A percentile compares a stretch with the other conserved stretches of the same genome.
phyloP scores from a whole-genome alignment of 1,140 invertebrate species.

The Bombus affinis region DNA sequence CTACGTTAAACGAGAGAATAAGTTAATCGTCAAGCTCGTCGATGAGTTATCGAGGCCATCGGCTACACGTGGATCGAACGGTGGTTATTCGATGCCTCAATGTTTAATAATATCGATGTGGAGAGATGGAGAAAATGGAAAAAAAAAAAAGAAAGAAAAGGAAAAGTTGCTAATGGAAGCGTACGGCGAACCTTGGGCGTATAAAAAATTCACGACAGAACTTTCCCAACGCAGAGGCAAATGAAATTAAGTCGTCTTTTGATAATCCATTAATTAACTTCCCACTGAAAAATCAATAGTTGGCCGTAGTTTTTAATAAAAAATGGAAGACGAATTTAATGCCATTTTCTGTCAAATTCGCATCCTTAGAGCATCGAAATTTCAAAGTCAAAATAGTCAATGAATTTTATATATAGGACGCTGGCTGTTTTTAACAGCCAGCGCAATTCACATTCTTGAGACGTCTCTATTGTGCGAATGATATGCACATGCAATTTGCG shows the following conservation, averaged over 20 bases:
- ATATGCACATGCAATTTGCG: background rate
- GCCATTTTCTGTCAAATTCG: background rate
- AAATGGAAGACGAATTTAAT: background rate
- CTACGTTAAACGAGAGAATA: background rate
- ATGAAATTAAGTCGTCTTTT: constrained; percentile 3
- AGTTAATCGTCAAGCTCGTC: background rate
- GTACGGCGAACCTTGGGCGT: background rate
- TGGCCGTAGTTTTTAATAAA: background rate
- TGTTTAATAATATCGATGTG: background rate
- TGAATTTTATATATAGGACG: background rate
- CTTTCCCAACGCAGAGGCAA: background rate
- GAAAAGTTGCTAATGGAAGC: background rate
- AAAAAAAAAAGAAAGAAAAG: no score
- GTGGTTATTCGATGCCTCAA: background rate
- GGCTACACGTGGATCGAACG: background rate
- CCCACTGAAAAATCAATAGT: background rate
- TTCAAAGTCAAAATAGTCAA: background rate
- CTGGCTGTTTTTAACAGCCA: background rate
- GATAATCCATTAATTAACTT: constrained; percentile 24
- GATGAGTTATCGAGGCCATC: background rate
- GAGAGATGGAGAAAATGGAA: no score
- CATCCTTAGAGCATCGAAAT: no score
- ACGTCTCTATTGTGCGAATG: background rate
- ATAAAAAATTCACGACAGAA: background rate
- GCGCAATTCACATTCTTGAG: background rate